Conservation (phyloP, 2,797 vertebrate species). For the Scleropages formosus region DNA sequence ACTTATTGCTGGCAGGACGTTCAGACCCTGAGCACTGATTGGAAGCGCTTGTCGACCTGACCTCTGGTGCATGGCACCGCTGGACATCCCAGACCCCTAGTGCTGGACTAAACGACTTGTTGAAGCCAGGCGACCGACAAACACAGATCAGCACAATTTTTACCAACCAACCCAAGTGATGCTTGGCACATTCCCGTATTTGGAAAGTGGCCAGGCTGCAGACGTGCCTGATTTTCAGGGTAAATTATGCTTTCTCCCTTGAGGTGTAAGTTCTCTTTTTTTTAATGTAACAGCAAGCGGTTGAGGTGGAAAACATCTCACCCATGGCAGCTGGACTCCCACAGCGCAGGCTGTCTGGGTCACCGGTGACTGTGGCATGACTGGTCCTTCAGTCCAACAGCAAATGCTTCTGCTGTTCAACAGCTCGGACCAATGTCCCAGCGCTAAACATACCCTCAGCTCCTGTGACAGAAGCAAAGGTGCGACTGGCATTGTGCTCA, state of each 20-base stretch:
- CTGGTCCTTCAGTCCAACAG: neutral
- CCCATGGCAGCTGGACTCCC: too few species aligned
- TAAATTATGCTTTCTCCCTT: too few species aligned
- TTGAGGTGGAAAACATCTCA: too few species aligned
- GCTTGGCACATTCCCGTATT: neutral
- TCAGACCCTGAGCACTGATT: neutral
- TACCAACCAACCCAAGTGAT: neutral
- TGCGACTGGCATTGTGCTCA: too few species aligned
- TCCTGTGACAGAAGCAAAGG: neutral
- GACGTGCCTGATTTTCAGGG: neutral
- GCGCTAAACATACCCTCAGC: neutral
- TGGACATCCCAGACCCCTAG: too few species aligned
- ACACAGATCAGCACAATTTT: conserved; percentile 2
- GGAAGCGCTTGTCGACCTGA: neutral
- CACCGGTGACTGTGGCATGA: too few species aligned
- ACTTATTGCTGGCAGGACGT: neutral
- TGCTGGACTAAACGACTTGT: neutral
- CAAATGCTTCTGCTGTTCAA: neutral
- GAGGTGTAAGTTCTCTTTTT: too few species aligned
- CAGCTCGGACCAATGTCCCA: neutral
- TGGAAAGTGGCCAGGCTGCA: neutral
- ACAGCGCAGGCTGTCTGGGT: too few species aligned
- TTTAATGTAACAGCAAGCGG: too few species aligned
- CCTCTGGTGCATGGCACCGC: neutral
- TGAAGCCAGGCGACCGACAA: neutral